Base-by-base conservation (phyloP, 2,888 invertebrate species). In the Trichopria drosophilae region DNA sequence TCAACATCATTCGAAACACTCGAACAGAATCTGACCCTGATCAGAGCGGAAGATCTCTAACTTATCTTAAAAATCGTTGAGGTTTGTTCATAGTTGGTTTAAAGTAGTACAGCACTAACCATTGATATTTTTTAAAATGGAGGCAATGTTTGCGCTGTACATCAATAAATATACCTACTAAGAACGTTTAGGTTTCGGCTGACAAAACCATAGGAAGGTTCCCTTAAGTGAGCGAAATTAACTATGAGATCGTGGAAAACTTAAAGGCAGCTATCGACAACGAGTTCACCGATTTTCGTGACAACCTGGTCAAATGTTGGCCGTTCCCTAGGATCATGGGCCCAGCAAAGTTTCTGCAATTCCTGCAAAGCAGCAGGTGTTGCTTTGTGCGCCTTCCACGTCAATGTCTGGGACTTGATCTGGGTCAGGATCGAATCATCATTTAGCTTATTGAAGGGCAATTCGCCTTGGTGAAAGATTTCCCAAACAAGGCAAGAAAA, bases 401-500 rank as follows among this genome's bases (percentile, higher is more conserved):
- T 81, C 29, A 90, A 76, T 1, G 82, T 78, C 45, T 83, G 84
- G 6, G 78, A 77, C 71, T 86, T 85, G 13, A 88, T 74, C 50
- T 84, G 79, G 39, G 79, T 77, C 32, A 87, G 58, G 10, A 93
- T 85, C 0, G 87, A 85, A 51, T 86, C 88, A 69, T 93, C 90
- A 61, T 85, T 85, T 60, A 87, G 75, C 62, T 87, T 86, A 10
- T 83, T 82, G 67, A 89, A 86, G 0, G 91, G 91, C 61, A 90
- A 69, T 61, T 87, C 87, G 10, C 87, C 90, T 68, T 88, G 84
- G 59, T 84, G 83, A 73, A 90, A 87, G 57, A 95, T 85, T 78
- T 96, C 96, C 93, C 93, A 94, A 16, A 91, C 82, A 10, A 93
- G 83, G 15, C 89, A 90, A 1, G 89, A 93, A 70, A 88, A 95